phyloP scores from a whole-genome alignment of 2,113 vertebrate genomes.

The Callorhinus ursinus region DNA sequence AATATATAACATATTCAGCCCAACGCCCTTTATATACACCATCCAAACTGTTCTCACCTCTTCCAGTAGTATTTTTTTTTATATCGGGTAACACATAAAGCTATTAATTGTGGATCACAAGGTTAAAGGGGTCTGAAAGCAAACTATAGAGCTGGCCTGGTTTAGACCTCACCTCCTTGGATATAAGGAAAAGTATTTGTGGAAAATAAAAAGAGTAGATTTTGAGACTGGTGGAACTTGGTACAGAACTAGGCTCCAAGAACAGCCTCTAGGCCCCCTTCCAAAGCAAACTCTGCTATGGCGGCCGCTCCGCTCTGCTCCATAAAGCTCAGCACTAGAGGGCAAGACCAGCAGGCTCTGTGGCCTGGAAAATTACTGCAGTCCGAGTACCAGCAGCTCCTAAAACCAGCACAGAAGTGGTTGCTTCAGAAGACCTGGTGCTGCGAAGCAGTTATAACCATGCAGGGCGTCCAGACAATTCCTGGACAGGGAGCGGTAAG shows the following conservation, averaged over 20 bases:
- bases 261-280: slow-evolving; percentile 59
- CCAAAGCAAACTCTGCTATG: slow-evolving; percentile 66
- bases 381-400: background rate
- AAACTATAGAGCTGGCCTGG: background rate
- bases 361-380: slow-evolving; percentile 71
- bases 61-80: background rate
- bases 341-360: background rate
- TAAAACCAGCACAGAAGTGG: slow-evolving; percentile 57
- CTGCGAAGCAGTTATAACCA: background rate
- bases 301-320: slow-evolving; percentile 38
- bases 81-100: background rate
- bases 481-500: background rate
- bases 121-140: slow-evolving; percentile 6
- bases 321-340: background rate
- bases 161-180: background rate
- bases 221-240: background rate
- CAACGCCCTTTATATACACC: background rate
- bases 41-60: background rate
- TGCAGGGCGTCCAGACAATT: background rate
- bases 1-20: background rate
- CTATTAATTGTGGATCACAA: background rate
- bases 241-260: slow-evolving; percentile 16
- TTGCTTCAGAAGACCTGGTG: slow-evolving; percentile 63
- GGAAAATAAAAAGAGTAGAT: slow-evolving; percentile 31
- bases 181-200: background rate